Evolutionary conservation across 2,888 invertebrate species (phyloP), one percentile per base, ranked within the genome.

Genomic region (Drosophila pseudotakahashii): DNA sequence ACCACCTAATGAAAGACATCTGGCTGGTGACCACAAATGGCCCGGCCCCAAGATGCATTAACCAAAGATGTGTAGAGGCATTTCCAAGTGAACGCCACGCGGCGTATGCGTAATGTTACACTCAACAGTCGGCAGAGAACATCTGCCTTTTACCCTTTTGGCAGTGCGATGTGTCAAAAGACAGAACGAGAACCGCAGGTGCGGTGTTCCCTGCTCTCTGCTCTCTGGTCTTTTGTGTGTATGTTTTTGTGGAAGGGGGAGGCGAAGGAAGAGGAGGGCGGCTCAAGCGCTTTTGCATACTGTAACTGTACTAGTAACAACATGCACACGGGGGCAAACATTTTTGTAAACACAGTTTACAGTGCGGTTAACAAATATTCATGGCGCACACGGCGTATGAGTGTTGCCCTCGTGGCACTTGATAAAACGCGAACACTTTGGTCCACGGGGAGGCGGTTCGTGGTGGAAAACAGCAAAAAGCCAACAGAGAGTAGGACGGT

Each of bases 371-470:
- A 77, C 75, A 77, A 73, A 78, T 75, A 78, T 78, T 72, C 81
- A 78, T 78, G 75, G 81, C 69, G 55, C 60, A 80, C 78, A 80
- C 75, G 75, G 67, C 78, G 78, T 77, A 78, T 75, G 78, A 70
- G 80, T 73, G 69, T 67, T 77, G 78, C 64, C 60, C 58, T 63
- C 51, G 68, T 64, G 53, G 52, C 63, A 79, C 77, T 68, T 63
- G 71, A 72, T 75, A 77, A 77, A 77, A 77, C 72, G 75, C 72
- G 73, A 44, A 59, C 60, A 69, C 69, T 48, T 39, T 42, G 70
- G 67, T 69, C 66, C 66, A 39, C 69, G 37, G 69, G 45, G 66
- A 63, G 48, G n/a, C 63, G 59, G 62, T 34, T 48, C 47, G 61
- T 36, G 47, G 61, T 36, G 36, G 39, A 52, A 26, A 60, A 54